phyloP scores from a whole-genome alignment of 2,888 invertebrate genomes.

The Altica lythri region DNA sequence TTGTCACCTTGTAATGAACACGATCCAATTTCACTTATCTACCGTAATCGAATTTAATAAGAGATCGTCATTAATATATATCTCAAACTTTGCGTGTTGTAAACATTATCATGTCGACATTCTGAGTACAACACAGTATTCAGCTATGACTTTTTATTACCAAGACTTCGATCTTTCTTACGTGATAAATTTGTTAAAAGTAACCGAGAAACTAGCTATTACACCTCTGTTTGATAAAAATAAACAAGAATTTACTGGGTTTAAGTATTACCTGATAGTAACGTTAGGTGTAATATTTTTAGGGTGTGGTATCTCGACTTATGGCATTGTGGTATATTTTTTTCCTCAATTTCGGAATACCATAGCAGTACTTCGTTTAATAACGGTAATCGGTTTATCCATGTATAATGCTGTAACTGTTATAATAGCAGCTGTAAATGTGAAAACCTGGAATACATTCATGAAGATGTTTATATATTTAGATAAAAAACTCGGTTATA shows the following conservation, averaged over 20 bases:
- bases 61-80: too few relatives aligned
- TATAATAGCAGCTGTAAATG: conserved; percentile 25
- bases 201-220: conserved; percentile 25
- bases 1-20: too few relatives aligned
- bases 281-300: conserved; percentile 16
- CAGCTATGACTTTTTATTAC: conserved; percentile 22
- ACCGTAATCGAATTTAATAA: too few relatives aligned
- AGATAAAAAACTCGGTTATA: conserved; percentile 28
- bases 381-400: conserved; percentile 16
- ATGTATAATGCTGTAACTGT: conserved; percentile 23
- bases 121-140: too few relatives aligned
- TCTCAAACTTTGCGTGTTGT: too few relatives aligned
- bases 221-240: conserved; percentile 25
- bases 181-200: conserved; percentile 26
- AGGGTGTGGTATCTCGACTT: conserved; percentile 11
- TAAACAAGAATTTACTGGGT: conserved; percentile 12
- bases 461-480: conserved; percentile 25
- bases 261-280: conserved; percentile 22
- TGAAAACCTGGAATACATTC: conserved; percentile 30
- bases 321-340: conserved; percentile 22
- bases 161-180: conserved; percentile 24
- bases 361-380: conserved; percentile 15
- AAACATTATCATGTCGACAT: too few relatives aligned
- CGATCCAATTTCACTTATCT: too few relatives aligned
- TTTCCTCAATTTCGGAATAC: conserved; percentile 19